Percentiles rank a stretch among this genome's conserved stretches.
Evolutionary conservation across 2,113 vertebrate genomes (phyloP).

Genomic region (Nasalis larvatus): DNA sequence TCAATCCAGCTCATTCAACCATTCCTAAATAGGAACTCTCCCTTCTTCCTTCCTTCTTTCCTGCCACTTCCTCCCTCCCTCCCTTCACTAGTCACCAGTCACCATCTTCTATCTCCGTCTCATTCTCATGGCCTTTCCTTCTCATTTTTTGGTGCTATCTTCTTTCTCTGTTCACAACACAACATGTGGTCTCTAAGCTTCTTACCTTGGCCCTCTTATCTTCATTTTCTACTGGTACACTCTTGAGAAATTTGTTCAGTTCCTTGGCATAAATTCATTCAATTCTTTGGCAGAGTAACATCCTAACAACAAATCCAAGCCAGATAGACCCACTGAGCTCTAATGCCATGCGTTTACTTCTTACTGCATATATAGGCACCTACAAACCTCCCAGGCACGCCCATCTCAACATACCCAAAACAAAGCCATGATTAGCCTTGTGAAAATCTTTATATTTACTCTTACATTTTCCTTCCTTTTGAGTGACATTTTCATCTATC

Average conservation of each 20-base stretch:
- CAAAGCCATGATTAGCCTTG: neutral
- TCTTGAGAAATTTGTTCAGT: neutral
- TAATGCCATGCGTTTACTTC: neutral
- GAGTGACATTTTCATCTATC: neutral
- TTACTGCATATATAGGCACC: no score
- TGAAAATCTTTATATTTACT: neutral
- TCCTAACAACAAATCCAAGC: neutral
- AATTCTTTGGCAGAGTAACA: neutral
- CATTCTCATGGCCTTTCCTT: neutral
- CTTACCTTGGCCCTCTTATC: neutral
- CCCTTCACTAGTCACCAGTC: no score
- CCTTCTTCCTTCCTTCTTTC: neutral
- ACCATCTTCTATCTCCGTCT: neutral
- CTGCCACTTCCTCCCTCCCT: neutral
- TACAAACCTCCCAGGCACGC: neutral
- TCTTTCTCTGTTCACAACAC: neutral
- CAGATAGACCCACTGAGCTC: neutral
- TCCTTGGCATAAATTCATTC: neutral
- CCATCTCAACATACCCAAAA: neutral
- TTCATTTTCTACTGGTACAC: neutral
- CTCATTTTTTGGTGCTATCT: neutral
- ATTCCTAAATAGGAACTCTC: neutral
- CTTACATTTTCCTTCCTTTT: neutral
- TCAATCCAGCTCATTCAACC: neutral
- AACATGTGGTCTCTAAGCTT: neutral